phyloP scores from a whole-genome alignment of 2,797 vertebrate species.

The Coregonus suidteri region DNA sequence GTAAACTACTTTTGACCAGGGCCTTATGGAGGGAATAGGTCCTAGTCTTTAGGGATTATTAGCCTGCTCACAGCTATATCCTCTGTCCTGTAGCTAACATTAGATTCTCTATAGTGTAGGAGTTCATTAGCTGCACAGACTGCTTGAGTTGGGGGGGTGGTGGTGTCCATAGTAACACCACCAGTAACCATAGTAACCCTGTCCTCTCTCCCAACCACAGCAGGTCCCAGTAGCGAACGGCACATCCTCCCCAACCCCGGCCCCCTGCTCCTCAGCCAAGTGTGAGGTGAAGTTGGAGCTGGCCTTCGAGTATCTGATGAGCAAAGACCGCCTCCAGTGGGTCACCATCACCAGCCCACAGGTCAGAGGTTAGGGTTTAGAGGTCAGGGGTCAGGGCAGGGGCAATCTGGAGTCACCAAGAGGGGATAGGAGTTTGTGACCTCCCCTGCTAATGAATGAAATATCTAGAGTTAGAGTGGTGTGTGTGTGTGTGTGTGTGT shows the following conservation, averaged over 20 bases:
- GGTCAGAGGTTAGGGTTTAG: slow-evolving; percentile 67
- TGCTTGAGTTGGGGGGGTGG: neutral
- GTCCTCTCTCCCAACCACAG: slow-evolving; percentile 41
- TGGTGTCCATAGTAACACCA: too few species aligned
- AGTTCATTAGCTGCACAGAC: too few species aligned
- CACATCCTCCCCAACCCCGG: slow-evolving; percentile 60
- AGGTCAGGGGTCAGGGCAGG: neutral
- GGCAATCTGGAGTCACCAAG: neutral
- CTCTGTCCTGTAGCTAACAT: too few species aligned
- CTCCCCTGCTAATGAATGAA: too few species aligned
- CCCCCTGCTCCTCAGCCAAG: slow-evolving; percentile 83
- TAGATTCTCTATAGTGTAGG: too few species aligned
- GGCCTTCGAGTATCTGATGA: slow-evolving; percentile 98
- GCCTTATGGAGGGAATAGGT: too few species aligned
- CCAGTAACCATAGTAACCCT: neutral
- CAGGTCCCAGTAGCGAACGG: slow-evolving; percentile 89
- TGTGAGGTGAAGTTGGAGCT: slow-evolving; percentile 92
- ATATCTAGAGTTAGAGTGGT: too few species aligned
- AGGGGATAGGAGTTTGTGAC: neutral
- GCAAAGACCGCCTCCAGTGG: slow-evolving; percentile 98
- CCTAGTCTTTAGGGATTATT: too few species aligned
- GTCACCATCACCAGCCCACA: slow-evolving; percentile 98
- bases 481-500: too few species aligned
- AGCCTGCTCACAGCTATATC: too few species aligned
- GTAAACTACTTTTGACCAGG: too few species aligned